phyloP scores from a whole-genome alignment of 2,888 invertebrate genomes.

The Cordilura impudica region DNA sequence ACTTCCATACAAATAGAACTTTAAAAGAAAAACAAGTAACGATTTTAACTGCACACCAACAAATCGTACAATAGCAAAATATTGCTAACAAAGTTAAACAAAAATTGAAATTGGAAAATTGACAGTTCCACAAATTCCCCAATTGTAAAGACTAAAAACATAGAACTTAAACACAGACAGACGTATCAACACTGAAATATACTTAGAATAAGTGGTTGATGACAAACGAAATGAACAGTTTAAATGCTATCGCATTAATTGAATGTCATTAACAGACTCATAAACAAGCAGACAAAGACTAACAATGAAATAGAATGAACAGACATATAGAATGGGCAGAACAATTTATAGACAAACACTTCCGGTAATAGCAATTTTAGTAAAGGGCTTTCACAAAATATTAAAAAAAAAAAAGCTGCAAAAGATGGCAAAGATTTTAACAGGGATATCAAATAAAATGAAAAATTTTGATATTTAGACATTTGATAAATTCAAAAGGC shows the following conservation, averaged over 20 bases:
- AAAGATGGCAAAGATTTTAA: neutral
- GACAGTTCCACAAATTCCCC: conserved; percentile 36
- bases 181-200: neutral
- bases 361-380: neutral
- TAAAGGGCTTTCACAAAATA: neutral
- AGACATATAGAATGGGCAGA: neutral
- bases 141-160: conserved; percentile 1
- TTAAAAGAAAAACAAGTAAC: neutral
- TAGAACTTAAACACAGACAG: neutral
- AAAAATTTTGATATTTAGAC: neutral
- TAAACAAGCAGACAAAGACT: conserved; percentile 5
- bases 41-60: neutral
- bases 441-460: neutral
- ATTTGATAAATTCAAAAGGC: neutral
- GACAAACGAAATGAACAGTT: conserved; percentile 53
- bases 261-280: conserved; percentile 52
- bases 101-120: conserved; percentile 32
- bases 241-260: conserved; percentile 57
- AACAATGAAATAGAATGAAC: neutral
- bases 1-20: neutral
- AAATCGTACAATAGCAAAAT: neutral
- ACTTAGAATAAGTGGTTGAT: neutral
- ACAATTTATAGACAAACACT: neutral
- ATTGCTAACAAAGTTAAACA: neutral
- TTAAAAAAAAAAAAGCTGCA: neutral